These are phyloP conservation scores for Stichodactyla helianthus DNA, from an alignment of 64 coral and sea anemone genomes.

Conservation along the genomic window DNA sequence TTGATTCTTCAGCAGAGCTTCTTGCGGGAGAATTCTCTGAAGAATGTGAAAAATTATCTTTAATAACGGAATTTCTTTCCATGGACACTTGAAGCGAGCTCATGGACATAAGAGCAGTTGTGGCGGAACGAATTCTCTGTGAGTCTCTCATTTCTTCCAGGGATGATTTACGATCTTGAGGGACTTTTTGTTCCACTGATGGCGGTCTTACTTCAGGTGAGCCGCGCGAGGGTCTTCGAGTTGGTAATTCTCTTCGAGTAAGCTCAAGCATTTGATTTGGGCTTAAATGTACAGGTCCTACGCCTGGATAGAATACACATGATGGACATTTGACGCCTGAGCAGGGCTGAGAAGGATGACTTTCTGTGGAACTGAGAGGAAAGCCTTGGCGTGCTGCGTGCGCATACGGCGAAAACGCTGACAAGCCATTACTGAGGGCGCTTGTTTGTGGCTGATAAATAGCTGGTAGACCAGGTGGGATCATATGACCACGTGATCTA, in stretches of 20 bases:
- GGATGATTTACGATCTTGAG: conserved; percentile 29
- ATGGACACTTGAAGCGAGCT: background rate
- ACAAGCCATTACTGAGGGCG: conserved; percentile 62
- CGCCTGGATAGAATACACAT: conserved; percentile 76
- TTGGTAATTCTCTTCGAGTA: conserved; percentile 1
- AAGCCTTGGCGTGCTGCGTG: conserved; percentile 57
- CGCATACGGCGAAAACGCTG: conserved; percentile 74
- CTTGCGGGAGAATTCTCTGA: background rate
- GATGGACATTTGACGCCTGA: conserved; percentile 64
- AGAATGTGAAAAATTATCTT: background rate
- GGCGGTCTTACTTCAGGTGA: conserved; percentile 12
- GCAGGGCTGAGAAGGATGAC: conserved; percentile 48
- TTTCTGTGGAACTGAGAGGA: conserved; percentile 65
- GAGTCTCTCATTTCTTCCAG: conserved; percentile 44
- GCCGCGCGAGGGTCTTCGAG: conserved; percentile 8
- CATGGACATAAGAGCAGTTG: conserved; percentile 84
- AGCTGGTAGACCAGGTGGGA: conserved; percentile 31
- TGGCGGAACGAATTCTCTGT: conserved; percentile 71
- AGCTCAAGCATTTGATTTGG: conserved; percentile 48
- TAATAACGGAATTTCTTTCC: conserved; percentile 7
- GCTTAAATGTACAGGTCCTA: conserved; percentile 34
- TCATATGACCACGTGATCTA: conserved; percentile 46
- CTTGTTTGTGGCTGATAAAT: conserved; percentile 41
- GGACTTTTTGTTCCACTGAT: conserved; percentile 32
- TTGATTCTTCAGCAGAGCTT: background rate